Base-by-base conservation (phyloP, 2,113 vertebrate species). In the Podarcis muralis region DNA sequence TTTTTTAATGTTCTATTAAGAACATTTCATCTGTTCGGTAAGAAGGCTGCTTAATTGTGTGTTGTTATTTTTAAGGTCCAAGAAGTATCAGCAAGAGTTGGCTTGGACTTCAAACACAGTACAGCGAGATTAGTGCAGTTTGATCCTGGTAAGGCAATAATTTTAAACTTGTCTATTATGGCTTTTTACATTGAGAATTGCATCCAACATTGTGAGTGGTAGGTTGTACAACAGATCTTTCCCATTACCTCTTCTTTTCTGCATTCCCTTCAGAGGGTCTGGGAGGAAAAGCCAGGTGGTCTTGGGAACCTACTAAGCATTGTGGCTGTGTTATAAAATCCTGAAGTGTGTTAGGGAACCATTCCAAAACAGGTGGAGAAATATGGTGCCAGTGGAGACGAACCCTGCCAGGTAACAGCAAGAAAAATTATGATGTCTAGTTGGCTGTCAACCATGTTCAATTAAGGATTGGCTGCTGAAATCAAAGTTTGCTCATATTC, bases 41-140 rank as follows among this genome's bases (percentile, higher is more conserved):
- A 4, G 59, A 80, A 83, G 76, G 91, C 86, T 79, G 53, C 74
- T 40, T 91, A 88, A 87, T 77, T 83, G 80, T 81, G 59, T 3
- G 68, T 78, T 87, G 8, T 85, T 80, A 81, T 62, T 86, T 86
- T 92, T 91, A 66, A 98, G 97, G 96, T 95, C 84, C 91, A 94
- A 81, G 97, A 97, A 57, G 95, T 96, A 75, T 96, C 95, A 1
- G 95, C 96, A 75, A 95, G 94, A 97, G 77, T 79, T 3, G 96
- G 94, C 69, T 94, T 87, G 86, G 96, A 97, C 48, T 97, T 98
- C 91, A 97, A 94, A 8, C 96, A 95, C 94, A 97, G 96, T 92
- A 90, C 92, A 2, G 93, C 91, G 2, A 86, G 37, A 35, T 95
- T 96, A 30, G 92, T 97, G 87, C 97, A 97, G 95, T 97, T 98